Base-by-base conservation (phyloP, 2,888 invertebrate genomes). In the Malthinus flaveolus region DNA sequence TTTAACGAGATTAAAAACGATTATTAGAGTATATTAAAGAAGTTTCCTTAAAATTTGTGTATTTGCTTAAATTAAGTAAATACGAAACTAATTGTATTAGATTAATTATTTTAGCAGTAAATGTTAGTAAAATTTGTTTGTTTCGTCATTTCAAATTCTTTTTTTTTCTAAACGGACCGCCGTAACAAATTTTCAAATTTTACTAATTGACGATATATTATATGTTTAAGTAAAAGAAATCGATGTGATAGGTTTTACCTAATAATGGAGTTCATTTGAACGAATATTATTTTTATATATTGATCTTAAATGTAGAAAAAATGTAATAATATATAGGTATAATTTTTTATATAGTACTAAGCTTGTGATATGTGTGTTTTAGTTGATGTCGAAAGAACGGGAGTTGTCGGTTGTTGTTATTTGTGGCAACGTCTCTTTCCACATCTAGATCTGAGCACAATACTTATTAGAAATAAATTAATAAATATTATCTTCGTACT, bases 221-320 rank as follows among this genome's bases (percentile, higher is more conserved):
- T 57, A 63, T 59, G 62, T 57, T 65, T 67, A 64, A 65, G 65
- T 63, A 64, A 62, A 59, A 42, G 39, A 60, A 63, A 64, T 65
- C 63, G 61, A 61, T 61, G 64, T 59, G 65, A 65, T 62, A 60
- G 55, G 60, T 56, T 52, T 59, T 58, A 61, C 51, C 58, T 66
- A 61, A 61, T 65, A 66, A 59, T 56, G 56, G 61, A 62, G 63
- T 59, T 61, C 59, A 64, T 53, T 56, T 61, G 64, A 64, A 67
- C 55, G 63, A 61, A 63, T 67, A 66, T 66, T 67, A 66, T 67
- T 66, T 67, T 66, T 66, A 62, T 64, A 65, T 62, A 56, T 51
- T 63, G 57, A 58, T 58, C 59, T 64, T 61, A 62, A 64, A 57
- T 54, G 57, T 59, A 63, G 59, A 55, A 55, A 39, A 59, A 54